Evolutionary conservation across 23 tunicate genomes (phyloP), one percentile per base, ranked within the genome.

Genomic region (Corella eumyota): DNA sequence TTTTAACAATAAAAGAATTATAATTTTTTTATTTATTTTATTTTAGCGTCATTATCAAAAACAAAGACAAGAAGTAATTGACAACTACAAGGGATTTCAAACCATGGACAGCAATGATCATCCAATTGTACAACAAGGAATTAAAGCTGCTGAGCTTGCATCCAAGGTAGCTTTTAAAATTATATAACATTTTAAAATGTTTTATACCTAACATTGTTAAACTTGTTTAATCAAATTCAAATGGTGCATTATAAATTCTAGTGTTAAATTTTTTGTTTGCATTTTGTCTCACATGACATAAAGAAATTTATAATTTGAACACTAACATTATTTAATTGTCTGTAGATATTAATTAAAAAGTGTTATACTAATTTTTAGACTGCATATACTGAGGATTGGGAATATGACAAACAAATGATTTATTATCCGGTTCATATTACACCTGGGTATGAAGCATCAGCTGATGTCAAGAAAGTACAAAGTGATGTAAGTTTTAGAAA

Each of bases 51-150:
- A 88, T 30, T 88, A 88, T 57, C 73, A 78, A 37, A 79, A 79
- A 31, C 88, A 79, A 48, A 62, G 57, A 34, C 34, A 61, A 5
- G 88, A 88, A 78, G 60, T 62, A 15, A 73, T 79, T 31, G 87
- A 88, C 50, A 45, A 73, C 17, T 75, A 78, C 74, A 73, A 80
- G 5, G 96, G 96, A 46, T 88, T 65, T 53, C 96, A 88, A 47
- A 88, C 88, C n/a, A 78, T 88, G 81, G 88, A 88, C 61, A 62
- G 81, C 50, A 66, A 67, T 45, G 88, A 78, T 23, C 96, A 88
- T 68, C 96, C 96, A 30, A 74, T 88, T 45, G 96, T 88, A 25
- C 71, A 72, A 68, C 88, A 74, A 67, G 71, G 83, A 51, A 68
- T 62, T 21, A 62, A 78, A 62, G 76, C 79, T 6, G 76, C 75